Evolutionary conservation across 2,797 vertebrate genomes (phyloP), one percentile per base, ranked within the genome.

Genomic region (Pseudocheirus occidentalis): DNA sequence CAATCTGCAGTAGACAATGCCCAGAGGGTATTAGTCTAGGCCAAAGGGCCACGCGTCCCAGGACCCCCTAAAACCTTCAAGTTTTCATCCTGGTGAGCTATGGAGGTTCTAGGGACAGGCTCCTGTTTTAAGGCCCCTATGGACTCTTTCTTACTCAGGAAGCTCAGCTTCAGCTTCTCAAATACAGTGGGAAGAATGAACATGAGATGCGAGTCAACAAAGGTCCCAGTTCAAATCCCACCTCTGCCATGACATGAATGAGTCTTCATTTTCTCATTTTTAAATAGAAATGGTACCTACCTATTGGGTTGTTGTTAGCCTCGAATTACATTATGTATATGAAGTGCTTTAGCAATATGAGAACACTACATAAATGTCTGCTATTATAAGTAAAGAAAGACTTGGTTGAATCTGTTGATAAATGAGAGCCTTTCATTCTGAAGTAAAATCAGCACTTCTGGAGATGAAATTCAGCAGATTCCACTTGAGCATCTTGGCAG

Each of bases 1-100:
- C 62, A 99, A 99, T 98, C 99, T 99, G 99, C 94, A 98, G 96
- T 94, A 96, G 94, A 97, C 91, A n/a, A 54, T 50, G 62, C 73
- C 73, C 46, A 66, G 66, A 96, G 95, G 59, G 91, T 58, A 55
- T 18, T 54, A 58, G 31, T 97, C 62, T 91, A 53, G 59, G 53
- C 92, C 94, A 94, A 87, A 87, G 73, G 73, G n/a, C 40, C 27
- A 59, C 18, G n/a, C 50, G 40, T 91, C 24, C 73, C 16, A 31
- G 89, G 46, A 55, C n/a, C 40, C 55, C 29, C 53, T 46, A 91
- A 55, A 50, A 50, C 89, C 18, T 90, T 90, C 16, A 0, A 73
- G 14, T 73, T 73, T 73, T 73, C 66, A 46, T 91, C 59, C 81
- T 94, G 91, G 93, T 73, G 90, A 92, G 91, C 95, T 46, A 92